Base-by-base conservation (phyloP, 2,888 invertebrate genomes). In the Gymnocheta viridis region DNA sequence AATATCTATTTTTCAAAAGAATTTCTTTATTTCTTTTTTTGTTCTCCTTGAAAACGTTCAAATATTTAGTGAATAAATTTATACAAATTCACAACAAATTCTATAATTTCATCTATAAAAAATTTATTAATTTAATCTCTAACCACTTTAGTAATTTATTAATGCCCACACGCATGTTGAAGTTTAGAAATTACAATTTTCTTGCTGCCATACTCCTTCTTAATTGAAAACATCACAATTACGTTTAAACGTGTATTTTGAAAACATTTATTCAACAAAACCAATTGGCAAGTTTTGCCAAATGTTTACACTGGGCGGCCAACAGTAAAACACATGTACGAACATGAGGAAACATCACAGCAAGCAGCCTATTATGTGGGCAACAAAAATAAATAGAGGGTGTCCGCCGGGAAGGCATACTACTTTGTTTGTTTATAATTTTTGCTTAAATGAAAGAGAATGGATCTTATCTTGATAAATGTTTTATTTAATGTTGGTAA, bases 221-320 rank as follows among this genome's bases (percentile, higher is more conserved):
- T 66, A 80, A 80, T 73, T 51, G 49, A 73, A 74, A 49, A 54
- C 56, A 22, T 9, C 58, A 49, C 58, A 24, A 64, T 29, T 62
- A 32, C 19, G 9, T 12, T 56, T 58, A 54, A 49, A 41, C 27
- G 29, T 27, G 7, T 58, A 38, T 38, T 81, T 47, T 29, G 17
- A 35, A 80, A 79, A 70, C 51, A 70, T 69, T 73, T 77, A 77
- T 54, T 19, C 41, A 22, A 4, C 22, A 29, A 41, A 82, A 67
- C 24, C 82, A 82, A 67, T 64, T 76, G 64, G 49, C 70, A 69
- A 38, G 64, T 58, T 74, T 64, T 58, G 67, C 32, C 6, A 14
- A 51, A 27, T 35, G 72, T 72, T 74, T 76, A 12, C 27, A 70
- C 35, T 19, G 22, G 44, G 35, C 12, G 49, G 70, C 54, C 38